A percentile compares a stretch with the other conserved stretches of the same genome.
phyloP scores from a whole-genome alignment of 1,140 invertebrate genomes.

The Macrobrachium nipponense region DNA sequence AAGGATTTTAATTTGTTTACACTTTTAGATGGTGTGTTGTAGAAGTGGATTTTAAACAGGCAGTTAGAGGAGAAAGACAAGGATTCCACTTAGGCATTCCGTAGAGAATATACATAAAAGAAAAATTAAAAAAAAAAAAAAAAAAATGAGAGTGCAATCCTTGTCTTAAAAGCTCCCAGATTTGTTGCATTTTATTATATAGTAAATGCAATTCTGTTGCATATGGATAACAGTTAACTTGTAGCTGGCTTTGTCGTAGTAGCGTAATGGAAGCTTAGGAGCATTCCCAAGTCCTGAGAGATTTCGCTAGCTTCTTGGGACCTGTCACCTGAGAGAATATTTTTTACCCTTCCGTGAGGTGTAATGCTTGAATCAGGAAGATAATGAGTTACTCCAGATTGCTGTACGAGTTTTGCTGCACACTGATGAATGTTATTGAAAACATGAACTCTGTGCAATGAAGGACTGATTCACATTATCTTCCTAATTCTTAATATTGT shows the following conservation, averaged over 20 bases:
- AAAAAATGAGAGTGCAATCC: too few species aligned
- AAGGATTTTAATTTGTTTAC: too few species aligned
- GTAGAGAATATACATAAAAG: too few species aligned
- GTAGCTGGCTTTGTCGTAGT: constrained; percentile 50
- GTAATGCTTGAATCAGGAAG: constrained; percentile 30
- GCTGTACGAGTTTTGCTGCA: constrained; percentile 4
- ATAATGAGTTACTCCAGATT: constrained; percentile 12
- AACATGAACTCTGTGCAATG: constrained; percentile 12
- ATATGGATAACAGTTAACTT: constrained; percentile 43
- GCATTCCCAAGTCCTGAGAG: constrained; percentile 43
- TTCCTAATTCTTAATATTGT: constrained; percentile 45
- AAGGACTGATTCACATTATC: constrained; percentile 30
- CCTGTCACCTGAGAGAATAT: constrained; percentile 36
- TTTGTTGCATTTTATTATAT: not conserved
- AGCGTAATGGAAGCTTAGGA: constrained; percentile 31
- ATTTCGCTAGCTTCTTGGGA: constrained; percentile 31
- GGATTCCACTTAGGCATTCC: too few species aligned
- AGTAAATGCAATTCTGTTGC: constrained; percentile 44
- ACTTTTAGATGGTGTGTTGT: too few species aligned
- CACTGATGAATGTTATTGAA: constrained; percentile 5
- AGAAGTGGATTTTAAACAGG: too few species aligned
- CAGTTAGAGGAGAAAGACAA: too few species aligned
- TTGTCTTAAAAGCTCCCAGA: too few species aligned
- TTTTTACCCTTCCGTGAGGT: constrained; percentile 42
- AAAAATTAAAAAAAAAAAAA: too few species aligned